Percentiles rank a stretch among this genome's conserved stretches.
phyloP scores from a whole-genome alignment of 2,888 invertebrate species.

The Raillietiella orientalis region DNA sequence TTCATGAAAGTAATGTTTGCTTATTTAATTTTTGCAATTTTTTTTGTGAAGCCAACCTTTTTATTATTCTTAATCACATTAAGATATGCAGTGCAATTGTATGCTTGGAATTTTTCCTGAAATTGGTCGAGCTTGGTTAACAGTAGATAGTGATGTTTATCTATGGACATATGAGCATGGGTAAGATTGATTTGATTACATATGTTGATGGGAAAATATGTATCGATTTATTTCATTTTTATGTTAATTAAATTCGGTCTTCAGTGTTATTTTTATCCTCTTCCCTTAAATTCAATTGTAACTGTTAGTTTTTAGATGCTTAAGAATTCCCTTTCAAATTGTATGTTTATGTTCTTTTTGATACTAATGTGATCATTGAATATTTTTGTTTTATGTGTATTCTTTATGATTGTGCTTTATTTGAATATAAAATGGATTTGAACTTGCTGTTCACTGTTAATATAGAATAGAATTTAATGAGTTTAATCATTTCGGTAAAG shows the following conservation, averaged over 20 bases:
- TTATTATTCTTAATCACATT: background rate
- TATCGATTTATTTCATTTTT: constrained; percentile 2
- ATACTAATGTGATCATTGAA: no score
- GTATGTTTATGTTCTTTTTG: no score
- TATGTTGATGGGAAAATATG: background rate
- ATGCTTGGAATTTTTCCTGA: constrained; percentile 92
- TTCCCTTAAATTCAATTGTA: constrained; percentile 1
- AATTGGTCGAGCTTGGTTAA: constrained; percentile 82
- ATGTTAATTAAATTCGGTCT: background rate
- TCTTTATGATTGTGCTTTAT: no score
- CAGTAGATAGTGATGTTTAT: constrained; percentile 89
- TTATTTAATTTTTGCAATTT: background rate
- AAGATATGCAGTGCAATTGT: constrained; percentile 82
- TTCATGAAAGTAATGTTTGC: constrained; percentile 3
- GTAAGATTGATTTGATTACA: no score
- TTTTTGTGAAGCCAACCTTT: background rate
- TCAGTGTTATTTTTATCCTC: background rate
- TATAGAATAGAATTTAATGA: no score
- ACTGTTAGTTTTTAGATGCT: background rate
- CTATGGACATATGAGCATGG: constrained; percentile 90
- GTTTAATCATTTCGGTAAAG: no score
- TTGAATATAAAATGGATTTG: no score
- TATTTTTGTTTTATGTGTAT: no score
- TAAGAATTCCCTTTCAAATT: constrained; percentile 4
- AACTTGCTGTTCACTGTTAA: no score